Conservation (phyloP, 2,888 invertebrate genomes). For the Arenicola marina region DNA sequence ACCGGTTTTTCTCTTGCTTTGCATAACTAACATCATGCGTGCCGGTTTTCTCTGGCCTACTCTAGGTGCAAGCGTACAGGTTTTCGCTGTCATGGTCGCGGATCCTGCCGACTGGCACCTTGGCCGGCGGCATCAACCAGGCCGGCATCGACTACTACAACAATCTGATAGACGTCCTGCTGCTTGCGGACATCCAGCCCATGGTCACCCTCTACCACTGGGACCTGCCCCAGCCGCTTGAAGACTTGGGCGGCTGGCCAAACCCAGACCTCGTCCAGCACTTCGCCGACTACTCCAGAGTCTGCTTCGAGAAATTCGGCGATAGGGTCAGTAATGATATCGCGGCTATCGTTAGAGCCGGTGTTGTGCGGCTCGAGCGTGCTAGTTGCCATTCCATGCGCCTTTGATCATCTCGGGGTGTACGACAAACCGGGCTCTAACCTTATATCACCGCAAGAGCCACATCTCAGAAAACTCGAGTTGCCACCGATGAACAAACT, state of each 20-base stretch:
- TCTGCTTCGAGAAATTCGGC: conserved; percentile 57
- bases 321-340: conserved; percentile 44
- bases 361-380: too few species aligned
- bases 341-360: too few species aligned
- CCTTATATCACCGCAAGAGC: too few species aligned
- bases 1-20: too few species aligned
- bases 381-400: too few species aligned
- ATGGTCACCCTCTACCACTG: conserved; percentile 63
- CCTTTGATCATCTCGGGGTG: too few species aligned
- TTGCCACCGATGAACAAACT: too few species aligned
- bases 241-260: conserved; percentile 60
- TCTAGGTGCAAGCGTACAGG: conserved; percentile 52
- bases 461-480: too few species aligned
- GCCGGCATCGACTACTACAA: conserved; percentile 78
- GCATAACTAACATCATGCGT: too few species aligned
- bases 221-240: conserved; percentile 55
- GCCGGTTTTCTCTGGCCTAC: too few species aligned
- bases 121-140: conserved; percentile 65
- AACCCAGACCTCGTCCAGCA: conserved; percentile 48
- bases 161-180: conserved; percentile 73
- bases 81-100: conserved; percentile 73
- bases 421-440: too few species aligned
- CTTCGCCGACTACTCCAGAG: conserved; percentile 57
- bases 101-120: conserved; percentile 70
- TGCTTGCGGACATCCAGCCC: conserved; percentile 68